Evolutionary conservation across 2,797 vertebrate genomes (phyloP), one percentile per base, ranked within the genome.

Genomic region (Alexandromys oeconomus): DNA sequence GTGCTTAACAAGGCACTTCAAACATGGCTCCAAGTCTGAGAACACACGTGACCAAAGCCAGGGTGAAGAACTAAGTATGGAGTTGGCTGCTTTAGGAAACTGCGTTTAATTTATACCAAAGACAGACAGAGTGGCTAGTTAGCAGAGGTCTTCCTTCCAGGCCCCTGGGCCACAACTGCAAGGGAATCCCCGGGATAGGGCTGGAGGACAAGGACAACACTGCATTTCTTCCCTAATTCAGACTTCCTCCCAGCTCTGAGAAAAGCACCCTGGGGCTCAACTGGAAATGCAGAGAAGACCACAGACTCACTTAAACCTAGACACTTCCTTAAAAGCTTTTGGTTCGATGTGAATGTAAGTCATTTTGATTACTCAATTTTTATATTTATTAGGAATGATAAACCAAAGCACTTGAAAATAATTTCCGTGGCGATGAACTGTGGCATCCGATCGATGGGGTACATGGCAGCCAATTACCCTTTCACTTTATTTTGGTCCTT

Each of bases 401-500:
- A 96, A 97, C 97, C 97, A 91, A 98, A 97, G 97, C 93, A 96
- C 96, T 98, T 97, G 96, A 98, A 98, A 98, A 98, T 97, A 96
- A 97, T 59, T 91, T 88, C 98, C 96, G 96, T 91, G 97, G 96
- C 92, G 91, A 93, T 96, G 97, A 98, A 97, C 96, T 93, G 96
- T 51, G 85, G 89, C 80, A 40, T 63, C 73, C 1, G 27, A 98
- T 98, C 98, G 88, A 98, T 98, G 94, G 92, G 81, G 97, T 95
- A 98, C 98, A 98, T 57, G 94, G 96, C 98, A 98, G 98, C 92
- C 98, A 98, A 98, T 98, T 98, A 98, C 97, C 97, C 96, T 97
- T 97, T 98, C 96, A 84, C 98, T 98, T 98, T 97, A 98, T 98
- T 98, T 98, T 97, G 97, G 97, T 98, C 95, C 94, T 93, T 37